Conservation (phyloP, 2,113 vertebrate species). For the Puma concolor region DNA sequence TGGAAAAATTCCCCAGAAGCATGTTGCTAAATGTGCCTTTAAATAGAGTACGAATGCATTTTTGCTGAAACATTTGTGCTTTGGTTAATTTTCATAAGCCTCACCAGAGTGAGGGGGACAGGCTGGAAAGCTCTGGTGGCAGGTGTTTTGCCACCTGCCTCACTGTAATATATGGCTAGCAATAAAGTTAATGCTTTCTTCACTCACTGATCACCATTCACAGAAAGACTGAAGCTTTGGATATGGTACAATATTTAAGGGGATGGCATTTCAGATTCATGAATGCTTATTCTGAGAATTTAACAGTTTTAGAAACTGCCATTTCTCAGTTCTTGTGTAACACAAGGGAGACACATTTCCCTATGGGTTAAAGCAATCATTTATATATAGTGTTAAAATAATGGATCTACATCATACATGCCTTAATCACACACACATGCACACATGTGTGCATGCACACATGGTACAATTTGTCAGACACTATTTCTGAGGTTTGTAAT, state of each 20-base stretch:
- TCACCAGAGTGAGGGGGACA: neutral
- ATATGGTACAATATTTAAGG: neutral
- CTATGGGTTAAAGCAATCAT: neutral
- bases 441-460: neutral
- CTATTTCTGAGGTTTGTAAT: neutral
- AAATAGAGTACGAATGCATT: neutral
- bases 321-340: fast-evolving
- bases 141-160: slow-evolving; percentile 38
- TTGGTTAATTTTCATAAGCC: neutral
- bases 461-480: neutral
- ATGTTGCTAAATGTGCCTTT: neutral
- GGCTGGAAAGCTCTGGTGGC: neutral
- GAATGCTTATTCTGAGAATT: neutral
- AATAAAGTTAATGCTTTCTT: neutral
- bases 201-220: neutral
- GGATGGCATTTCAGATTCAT: neutral
- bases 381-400: neutral
- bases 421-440: neutral
- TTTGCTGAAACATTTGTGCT: neutral
- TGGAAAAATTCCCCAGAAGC: neutral
- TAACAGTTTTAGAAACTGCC: neutral
- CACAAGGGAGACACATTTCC: neutral
- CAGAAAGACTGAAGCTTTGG: slow-evolving; percentile 4
- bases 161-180: neutral
- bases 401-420: neutral